phyloP scores from a whole-genome alignment of 2,888 invertebrate genomes.

The Troides helena region DNA sequence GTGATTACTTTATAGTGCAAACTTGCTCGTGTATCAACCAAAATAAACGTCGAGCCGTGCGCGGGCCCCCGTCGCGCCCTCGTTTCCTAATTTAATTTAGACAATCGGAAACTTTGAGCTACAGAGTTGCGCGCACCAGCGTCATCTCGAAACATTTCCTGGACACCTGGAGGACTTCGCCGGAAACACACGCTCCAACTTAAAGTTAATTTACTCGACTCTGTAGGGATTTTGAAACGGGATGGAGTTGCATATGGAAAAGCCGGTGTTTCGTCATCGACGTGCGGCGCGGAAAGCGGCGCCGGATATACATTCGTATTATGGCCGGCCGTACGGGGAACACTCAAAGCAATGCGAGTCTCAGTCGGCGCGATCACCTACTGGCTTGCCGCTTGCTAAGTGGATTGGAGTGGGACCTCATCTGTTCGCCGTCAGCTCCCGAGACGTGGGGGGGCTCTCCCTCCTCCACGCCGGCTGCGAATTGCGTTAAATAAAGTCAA shows the following conservation, averaged over 20 bases:
- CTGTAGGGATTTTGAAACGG: background rate
- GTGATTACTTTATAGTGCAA: constrained; percentile 52
- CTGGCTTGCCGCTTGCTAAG: constrained; percentile 68
- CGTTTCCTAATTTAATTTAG: constrained; percentile 62
- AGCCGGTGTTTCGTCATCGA: constrained; percentile 32
- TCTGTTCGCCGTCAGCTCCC: constrained; percentile 72
- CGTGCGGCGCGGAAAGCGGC: constrained; percentile 34
- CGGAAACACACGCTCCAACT: constrained; percentile 44
- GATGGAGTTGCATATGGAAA: constrained; percentile 25
- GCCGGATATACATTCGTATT: constrained; percentile 38
- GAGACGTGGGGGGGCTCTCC: constrained; percentile 44
- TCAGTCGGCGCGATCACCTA: constrained; percentile 63
- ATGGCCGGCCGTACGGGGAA: constrained; percentile 46
- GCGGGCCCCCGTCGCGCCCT: constrained; percentile 24
- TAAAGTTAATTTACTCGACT: constrained; percentile 1
- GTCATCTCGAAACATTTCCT: constrained; percentile 39
- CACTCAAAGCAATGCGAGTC: constrained; percentile 51
- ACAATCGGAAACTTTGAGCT: constrained; percentile 45
- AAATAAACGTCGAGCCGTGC: constrained; percentile 45
- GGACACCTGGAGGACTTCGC: constrained; percentile 44
- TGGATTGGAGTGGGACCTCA: constrained; percentile 78
- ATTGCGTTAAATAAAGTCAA: constrained; percentile 78
- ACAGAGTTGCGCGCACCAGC: constrained; percentile 51
- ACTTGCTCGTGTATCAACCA: constrained; percentile 60
- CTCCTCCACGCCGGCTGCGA: constrained; percentile 52